Percentiles rank a stretch among this genome's conserved stretches.
These are phyloP conservation scores for Apotomis turbidana DNA, from an alignment of 2,888 invertebrate genomes.

Conservation along the genomic window DNA sequence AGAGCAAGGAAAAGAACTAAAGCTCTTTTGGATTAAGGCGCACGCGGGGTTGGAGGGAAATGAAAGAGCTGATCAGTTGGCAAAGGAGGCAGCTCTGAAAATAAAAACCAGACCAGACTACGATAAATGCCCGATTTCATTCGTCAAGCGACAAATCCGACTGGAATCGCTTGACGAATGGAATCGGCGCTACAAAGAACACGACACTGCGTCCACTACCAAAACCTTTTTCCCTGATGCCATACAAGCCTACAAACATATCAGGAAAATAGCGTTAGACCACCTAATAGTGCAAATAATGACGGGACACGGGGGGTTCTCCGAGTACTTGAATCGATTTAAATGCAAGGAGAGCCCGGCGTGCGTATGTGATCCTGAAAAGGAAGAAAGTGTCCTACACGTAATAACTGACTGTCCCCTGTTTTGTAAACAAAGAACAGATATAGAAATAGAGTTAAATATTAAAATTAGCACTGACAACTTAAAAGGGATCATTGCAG, in stretches of 20 bases:
- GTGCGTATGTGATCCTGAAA: too few relatives aligned
- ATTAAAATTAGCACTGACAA: too few relatives aligned
- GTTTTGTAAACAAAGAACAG: too few relatives aligned
- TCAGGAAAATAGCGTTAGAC: conserved; percentile 1
- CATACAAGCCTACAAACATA: background rate
- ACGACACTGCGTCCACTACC: conserved; percentile 18
- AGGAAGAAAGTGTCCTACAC: too few relatives aligned
- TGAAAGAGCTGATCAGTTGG: background rate
- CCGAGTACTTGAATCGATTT: background rate
- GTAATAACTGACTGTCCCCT: too few relatives aligned
- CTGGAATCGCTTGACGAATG: conserved; percentile 29
- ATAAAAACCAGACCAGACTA: background rate
- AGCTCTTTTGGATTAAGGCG: background rate
- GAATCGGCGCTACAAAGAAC: conserved; percentile 23
- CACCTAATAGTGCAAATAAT: background rate
- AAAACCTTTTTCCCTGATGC: conserved; percentile 39
- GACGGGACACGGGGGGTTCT: conserved; percentile 1
- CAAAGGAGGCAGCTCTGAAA: background rate
- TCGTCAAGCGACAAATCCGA: conserved; percentile 24
- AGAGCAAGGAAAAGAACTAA: too few relatives aligned
- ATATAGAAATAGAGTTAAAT: too few relatives aligned
- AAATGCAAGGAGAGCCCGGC: background rate
- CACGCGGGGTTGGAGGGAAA: background rate
- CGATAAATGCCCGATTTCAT: background rate
- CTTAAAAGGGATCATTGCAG: too few relatives aligned